Percentiles rank a stretch among this genome's conserved stretches.
Conservation (phyloP, 2,113 vertebrate species). For the Psilopsiagon aymara region DNA sequence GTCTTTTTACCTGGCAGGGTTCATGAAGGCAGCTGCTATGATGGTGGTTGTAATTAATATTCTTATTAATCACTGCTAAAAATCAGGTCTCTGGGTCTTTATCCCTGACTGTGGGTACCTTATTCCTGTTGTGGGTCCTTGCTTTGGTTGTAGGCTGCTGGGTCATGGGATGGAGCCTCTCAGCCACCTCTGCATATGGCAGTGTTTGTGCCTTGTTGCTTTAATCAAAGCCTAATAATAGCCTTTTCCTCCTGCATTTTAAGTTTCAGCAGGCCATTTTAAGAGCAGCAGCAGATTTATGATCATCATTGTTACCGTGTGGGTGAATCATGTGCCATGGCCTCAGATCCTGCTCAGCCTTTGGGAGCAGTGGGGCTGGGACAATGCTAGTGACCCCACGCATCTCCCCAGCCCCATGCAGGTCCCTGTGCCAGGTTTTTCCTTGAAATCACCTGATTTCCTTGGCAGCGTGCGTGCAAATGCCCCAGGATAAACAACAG, state of each 20-base stretch:
- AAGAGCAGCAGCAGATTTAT: background rate
- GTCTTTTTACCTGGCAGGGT: background rate
- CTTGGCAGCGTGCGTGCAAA: background rate
- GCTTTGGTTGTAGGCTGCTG: background rate
- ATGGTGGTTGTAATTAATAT: fast-evolving
- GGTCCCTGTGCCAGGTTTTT: slow-evolving; percentile 8
- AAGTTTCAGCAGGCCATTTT: background rate
- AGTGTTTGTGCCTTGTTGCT: background rate
- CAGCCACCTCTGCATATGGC: background rate
- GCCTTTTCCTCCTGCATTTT: background rate
- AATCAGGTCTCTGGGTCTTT: background rate
- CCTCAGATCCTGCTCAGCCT: background rate
- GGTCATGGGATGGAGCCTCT: background rate
- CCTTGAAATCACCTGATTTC: slow-evolving; percentile 39
- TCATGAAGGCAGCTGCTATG: background rate
- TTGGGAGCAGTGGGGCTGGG: background rate
- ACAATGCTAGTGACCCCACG: background rate
- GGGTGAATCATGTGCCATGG: background rate
- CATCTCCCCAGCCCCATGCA: background rate
- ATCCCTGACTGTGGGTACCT: background rate
- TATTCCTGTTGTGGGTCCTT: background rate
- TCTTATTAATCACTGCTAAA: background rate
- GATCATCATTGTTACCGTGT: fast-evolving
- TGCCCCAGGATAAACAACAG: fast-evolving
- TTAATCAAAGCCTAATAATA: background rate